Base-by-base conservation (phyloP, 2,797 vertebrate genomes). In the Ctenopoma multispine region DNA sequence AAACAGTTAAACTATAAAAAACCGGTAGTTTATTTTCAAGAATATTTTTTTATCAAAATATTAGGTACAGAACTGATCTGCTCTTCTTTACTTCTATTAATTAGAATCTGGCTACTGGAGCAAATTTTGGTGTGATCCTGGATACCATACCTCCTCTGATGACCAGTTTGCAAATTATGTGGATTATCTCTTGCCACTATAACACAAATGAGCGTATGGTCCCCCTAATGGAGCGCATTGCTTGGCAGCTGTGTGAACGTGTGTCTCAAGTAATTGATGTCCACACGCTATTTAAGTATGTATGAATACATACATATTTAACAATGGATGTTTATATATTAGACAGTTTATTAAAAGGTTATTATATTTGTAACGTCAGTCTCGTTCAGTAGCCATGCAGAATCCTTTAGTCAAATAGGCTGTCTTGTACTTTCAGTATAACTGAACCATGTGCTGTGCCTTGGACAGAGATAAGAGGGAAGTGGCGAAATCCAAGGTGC, bases 141-240 rank as follows among this genome's bases (percentile, higher is more conserved):
- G 92, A 95, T 13, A 96, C 94, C 6, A 95, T 98, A 62, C 94
- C 96, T 11, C 80, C 90, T 3, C 93, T 99, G 93, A 95, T 99
- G 96, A 92, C 90, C 0, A 93, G 94, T 41, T 88, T 99, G 83
- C 90, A 95, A 18, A 93, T 96, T 80, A 92, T 98, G 50, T 99
- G 98, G 97, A 92, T 96, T 61, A 94, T 97, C 75, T 99, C 98
- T 0, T 86, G 90, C 5, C 93, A 96, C 88, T 99, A 97, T 80
- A 98, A 96, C 89, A 96, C 89, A 34, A 96, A 96, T 0, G 95
- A 97, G 36, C 76, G 92, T 10, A 96, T 99, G 96, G 89, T 95
- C 3, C 94, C 95, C 0, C 90, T 99, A 46, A 93, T 99, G 97
- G 96, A 98, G 41, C 89, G 95, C 0, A 94, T 99, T 3, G 96